These are phyloP conservation scores for Ostrea denselamellosa DNA, from an alignment of 1,140 invertebrate species.

Conservation along the genomic window DNA sequence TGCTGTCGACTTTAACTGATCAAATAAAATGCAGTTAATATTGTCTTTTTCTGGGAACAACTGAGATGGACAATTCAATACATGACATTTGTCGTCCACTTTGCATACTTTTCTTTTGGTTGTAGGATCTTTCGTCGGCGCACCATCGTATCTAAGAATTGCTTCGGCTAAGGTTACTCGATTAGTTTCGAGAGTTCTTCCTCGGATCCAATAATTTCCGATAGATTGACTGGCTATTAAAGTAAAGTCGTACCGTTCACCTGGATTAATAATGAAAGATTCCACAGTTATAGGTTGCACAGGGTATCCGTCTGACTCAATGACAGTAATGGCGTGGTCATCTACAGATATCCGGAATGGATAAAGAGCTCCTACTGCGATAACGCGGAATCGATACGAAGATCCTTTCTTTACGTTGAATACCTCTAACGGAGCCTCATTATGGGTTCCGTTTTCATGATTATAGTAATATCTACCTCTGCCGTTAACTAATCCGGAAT, in stretches of 20 bases:
- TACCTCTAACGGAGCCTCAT: constrained; percentile 65
- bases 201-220: constrained; percentile 90
- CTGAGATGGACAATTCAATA: constrained; percentile 69
- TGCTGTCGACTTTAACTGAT: constrained; percentile 55
- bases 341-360: constrained; percentile 86
- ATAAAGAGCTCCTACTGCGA: constrained; percentile 65
- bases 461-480: constrained; percentile 62
- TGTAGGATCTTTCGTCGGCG: constrained; percentile 80
- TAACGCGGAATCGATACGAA: constrained; percentile 70
- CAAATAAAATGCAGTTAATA: constrained; percentile 61
- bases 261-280: constrained; percentile 77
- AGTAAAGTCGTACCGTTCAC: constrained; percentile 92
- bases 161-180: constrained; percentile 78
- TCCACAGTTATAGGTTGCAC: constrained; percentile 84
- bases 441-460: constrained; percentile 56
- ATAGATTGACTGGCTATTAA: constrained; percentile 86
- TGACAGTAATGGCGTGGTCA: constrained; percentile 88
- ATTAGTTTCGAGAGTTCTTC: constrained; percentile 74
- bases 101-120: constrained; percentile 76
- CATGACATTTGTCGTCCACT: constrained; percentile 52
- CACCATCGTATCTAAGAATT: constrained; percentile 88
- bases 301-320: constrained; percentile 90
- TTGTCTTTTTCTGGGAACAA: constrained; percentile 63
- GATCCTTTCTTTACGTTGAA: constrained; percentile 62
- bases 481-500: constrained; percentile 74